A percentile compares a stretch with the other conserved stretches of the same genome.
These are phyloP conservation scores for Dromas ardeola DNA, from an alignment of 2,113 vertebrate species.

Conservation along the genomic window DNA sequence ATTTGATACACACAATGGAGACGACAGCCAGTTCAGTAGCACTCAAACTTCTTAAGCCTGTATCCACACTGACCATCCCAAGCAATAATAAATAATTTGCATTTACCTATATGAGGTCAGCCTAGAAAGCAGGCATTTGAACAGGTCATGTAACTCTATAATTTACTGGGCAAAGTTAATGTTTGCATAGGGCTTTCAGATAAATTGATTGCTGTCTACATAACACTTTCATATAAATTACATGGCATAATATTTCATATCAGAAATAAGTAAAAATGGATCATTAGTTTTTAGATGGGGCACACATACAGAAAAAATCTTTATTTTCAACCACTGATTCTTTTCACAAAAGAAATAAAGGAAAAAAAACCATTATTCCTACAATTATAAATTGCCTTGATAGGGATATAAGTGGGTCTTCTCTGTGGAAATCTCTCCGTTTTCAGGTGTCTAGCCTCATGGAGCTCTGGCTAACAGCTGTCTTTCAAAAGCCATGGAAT, in stretches of 20 bases:
- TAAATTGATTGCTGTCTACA: not conserved
- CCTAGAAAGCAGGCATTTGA: not conserved
- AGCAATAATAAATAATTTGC: not conserved
- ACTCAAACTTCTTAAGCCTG: not conserved
- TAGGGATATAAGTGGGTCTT: not conserved
- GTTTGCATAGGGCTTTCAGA: not conserved
- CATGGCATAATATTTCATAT: not conserved
- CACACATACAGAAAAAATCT: not conserved
- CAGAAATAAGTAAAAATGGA: not conserved
- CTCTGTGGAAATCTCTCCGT: not conserved
- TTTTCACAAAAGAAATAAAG: not conserved
- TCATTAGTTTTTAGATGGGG: not conserved
- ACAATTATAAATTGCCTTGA: not conserved
- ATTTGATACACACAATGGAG: not conserved
- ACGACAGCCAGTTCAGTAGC: not conserved
- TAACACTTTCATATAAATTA: not conserved
- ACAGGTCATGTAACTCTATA: not conserved
- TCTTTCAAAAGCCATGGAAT: not conserved
- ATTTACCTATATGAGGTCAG: not conserved
- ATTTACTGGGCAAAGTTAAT: not conserved
- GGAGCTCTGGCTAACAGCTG: not conserved
- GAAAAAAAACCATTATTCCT: fast-evolving
- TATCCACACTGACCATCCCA: not conserved
- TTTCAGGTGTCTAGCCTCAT: not conserved
- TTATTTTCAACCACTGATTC: not conserved